Conservation (phyloP, 1,140 invertebrate species). For the Matsumurasca onukii region DNA sequence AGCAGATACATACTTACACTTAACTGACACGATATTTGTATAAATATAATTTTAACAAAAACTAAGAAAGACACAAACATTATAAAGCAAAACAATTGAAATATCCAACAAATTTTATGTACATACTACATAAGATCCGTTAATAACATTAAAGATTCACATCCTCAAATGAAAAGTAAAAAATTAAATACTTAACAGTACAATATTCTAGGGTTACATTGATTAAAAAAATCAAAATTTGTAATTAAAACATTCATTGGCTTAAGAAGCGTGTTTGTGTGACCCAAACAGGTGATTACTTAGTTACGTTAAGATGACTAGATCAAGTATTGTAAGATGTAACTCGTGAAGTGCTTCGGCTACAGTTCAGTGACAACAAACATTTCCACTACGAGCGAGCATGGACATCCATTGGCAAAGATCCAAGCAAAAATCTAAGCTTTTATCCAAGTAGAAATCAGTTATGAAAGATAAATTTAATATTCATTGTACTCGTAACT, state of each 20-base stretch:
- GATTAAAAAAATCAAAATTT: constrained; percentile 7
- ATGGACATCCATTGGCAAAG: no score
- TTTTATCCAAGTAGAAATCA: no score
- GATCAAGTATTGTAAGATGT: constrained; percentile 7
- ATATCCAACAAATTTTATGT: constrained; percentile 12
- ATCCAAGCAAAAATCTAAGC: no score
- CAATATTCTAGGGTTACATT: constrained; percentile 4
- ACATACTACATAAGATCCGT: constrained; percentile 14
- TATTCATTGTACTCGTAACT: no score
- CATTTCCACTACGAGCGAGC: not conserved
- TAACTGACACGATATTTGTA: constrained; percentile 26
- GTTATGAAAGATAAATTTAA: no score
- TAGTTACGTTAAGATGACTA: not conserved
- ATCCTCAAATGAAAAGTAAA: constrained; percentile 18
- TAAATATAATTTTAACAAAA: constrained; percentile 18
- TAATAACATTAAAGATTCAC: constrained; percentile 10
- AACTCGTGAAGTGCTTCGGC: not conserved
- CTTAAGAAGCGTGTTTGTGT: constrained; percentile 15
- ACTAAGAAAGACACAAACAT: constrained; percentile 27
- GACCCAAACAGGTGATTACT: not conserved
- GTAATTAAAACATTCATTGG: constrained; percentile 14
- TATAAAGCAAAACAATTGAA: constrained; percentile 14
- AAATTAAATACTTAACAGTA: constrained; percentile 18
- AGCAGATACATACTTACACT: constrained; percentile 26
- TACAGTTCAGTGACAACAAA: constrained; percentile 18